A percentile compares a stretch with the other conserved stretches of the same genome.
Evolutionary conservation across 1,140 invertebrate species (phyloP).

Genomic region (Drosophila kikkawai): DNA sequence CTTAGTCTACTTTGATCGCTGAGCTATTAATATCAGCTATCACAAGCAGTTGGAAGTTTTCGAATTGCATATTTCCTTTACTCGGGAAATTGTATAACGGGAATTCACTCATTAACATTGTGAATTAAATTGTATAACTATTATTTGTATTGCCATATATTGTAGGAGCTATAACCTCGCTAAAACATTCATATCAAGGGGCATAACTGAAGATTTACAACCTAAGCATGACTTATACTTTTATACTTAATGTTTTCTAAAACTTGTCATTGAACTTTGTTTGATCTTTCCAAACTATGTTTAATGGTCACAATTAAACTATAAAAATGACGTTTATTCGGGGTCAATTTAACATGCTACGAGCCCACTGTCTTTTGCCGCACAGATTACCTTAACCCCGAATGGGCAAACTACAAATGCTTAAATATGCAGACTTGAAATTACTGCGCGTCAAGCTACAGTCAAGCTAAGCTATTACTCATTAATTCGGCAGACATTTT

Average conservation of each 20-base stretch:
- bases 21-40: constrained; percentile 1
- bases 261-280: background rate
- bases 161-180: background rate
- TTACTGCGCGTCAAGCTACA: constrained; percentile 31
- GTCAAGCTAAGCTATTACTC: background rate
- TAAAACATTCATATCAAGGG: background rate
- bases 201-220: background rate
- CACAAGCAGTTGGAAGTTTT: background rate
- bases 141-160: background rate
- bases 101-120: background rate
- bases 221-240: background rate
- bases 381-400: constrained; percentile 46
- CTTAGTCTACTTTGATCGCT: constrained; percentile 4
- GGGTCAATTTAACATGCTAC: constrained; percentile 16
- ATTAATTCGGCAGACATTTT: background rate
- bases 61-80: background rate
- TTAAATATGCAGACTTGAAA: constrained; percentile 42
- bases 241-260: no score
- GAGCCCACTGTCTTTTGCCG: constrained; percentile 23
- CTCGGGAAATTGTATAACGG: background rate
- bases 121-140: background rate
- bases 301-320: constrained; percentile 15
- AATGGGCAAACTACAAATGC: constrained; percentile 32
- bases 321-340: background rate
- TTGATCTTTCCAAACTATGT: constrained; percentile 14